These are phyloP conservation scores for Cynocephalus volans DNA, from an alignment of 2,113 vertebrate species.

Conservation along the genomic window DNA sequence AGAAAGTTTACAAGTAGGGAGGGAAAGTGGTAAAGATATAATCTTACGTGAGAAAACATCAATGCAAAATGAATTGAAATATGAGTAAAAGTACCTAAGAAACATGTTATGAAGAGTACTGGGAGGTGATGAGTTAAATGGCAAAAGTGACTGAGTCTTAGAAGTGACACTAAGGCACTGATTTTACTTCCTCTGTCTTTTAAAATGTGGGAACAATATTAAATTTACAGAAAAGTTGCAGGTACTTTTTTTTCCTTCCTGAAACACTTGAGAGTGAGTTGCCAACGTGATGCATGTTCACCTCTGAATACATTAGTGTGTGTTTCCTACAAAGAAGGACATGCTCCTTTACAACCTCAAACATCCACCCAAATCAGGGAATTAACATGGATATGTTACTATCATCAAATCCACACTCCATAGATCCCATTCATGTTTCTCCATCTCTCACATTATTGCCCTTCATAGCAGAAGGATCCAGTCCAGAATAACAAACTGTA, in stretches of 20 bases:
- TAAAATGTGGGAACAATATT: neutral
- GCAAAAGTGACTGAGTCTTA: neutral
- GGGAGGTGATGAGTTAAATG: neutral
- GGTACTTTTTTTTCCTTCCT: neutral
- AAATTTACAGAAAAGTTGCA: slow-evolving; percentile 13
- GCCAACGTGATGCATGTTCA: neutral
- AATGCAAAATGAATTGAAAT: neutral
- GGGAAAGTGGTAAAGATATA: neutral
- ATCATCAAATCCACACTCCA: neutral
- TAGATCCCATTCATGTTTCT: neutral
- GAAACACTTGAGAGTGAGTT: neutral
- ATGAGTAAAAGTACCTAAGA: neutral
- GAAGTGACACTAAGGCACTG: neutral
- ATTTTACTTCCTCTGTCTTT: slow-evolving; percentile 21
- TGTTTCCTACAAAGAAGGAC: neutral
- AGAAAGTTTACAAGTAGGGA: neutral
- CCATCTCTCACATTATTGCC: neutral
- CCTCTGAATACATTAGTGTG: neutral
- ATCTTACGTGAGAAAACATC: slow-evolving; percentile 18
- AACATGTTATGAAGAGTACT: neutral
- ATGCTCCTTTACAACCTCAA: neutral
- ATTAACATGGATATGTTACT: neutral
- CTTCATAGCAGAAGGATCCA: neutral
- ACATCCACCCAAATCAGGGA: neutral
- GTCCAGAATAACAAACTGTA: neutral